Percentiles rank a stretch among this genome's conserved stretches.
These are phyloP conservation scores for Euplagia quadripunctaria DNA, from an alignment of 2,888 invertebrate genomes.

Conservation along the genomic window DNA sequence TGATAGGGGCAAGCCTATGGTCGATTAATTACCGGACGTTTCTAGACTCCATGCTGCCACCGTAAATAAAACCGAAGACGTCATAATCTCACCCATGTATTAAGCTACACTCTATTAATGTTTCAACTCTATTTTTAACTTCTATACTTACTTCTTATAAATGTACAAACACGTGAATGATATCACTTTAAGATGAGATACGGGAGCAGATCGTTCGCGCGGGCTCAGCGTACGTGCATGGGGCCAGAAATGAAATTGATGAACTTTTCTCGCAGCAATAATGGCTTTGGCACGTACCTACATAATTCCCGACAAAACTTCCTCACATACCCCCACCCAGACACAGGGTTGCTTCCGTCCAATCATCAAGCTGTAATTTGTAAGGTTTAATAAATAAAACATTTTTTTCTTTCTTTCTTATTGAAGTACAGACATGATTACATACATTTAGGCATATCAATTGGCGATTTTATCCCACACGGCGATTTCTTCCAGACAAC, in stretches of 20 bases:
- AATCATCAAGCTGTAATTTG: conserved; percentile 12
- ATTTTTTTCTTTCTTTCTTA: not conserved
- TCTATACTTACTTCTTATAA: not conserved
- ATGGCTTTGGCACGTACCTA: conserved; percentile 88
- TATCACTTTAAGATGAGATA: conserved; percentile 42
- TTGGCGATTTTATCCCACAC: too few species aligned
- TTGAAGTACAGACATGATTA: too few species aligned
- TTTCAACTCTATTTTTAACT: not conserved
- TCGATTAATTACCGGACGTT: too few species aligned
- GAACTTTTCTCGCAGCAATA: conserved; percentile 88
- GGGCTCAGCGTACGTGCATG: conserved; percentile 50
- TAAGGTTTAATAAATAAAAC: not conserved
- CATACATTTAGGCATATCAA: too few species aligned
- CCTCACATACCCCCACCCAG: conserved; percentile 72
- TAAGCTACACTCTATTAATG: not conserved
- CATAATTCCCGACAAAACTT: conserved; percentile 87
- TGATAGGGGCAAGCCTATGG: too few species aligned
- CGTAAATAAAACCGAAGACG: too few species aligned
- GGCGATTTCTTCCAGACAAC: too few species aligned
- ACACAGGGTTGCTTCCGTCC: conserved; percentile 69
- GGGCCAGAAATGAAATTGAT: conserved; percentile 87
- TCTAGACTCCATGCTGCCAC: too few species aligned
- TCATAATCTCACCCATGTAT: too few species aligned
- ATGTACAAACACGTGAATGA: conserved; percentile 16
- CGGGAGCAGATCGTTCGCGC: conserved; percentile 40